Base-by-base conservation (phyloP, 2,888 invertebrate species). In the Synanthedon myopaeformis region DNA sequence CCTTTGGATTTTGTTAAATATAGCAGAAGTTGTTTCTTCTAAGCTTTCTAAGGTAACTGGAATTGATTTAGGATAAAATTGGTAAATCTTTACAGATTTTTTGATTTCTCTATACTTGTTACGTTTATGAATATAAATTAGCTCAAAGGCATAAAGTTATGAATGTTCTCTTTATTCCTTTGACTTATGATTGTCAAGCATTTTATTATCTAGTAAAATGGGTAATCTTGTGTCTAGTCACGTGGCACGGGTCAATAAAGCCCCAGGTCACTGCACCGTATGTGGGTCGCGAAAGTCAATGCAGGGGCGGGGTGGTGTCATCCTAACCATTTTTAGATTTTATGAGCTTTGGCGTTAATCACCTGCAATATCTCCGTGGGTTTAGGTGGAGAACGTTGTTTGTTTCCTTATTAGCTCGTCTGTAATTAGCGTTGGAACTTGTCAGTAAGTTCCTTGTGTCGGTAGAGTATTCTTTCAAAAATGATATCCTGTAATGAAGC, bases 241-340 rank as follows among this genome's bases (percentile, higher is more conserved):
- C 72, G 72, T 72, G 72, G 64, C 72, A 66, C 64, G 59, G 62
- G 59, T 57, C 65, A 61, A 64, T 64, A 61, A 62, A 56, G 55
- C 56, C 54, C 53, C 56, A 66, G 79, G 77, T 78, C 76, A 69
- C 58, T 61, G 77, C 61, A 73, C 79, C 65, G 63, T 58, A 79
- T 71, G 57, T 76, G 68, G 78, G 78, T 78, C 78, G 72, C 78
- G 72, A 55, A 53, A 53, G 58, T 62, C 57, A 51, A 55, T 54
- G 52, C 49, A 54, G 55, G 51, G 53, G 55, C 54, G 49, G 49
- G 49, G 49, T 45, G 13, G 45, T 45, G 45, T 45, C 45, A 13
- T 45, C 45, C n/a, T 13, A 45, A 14, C 45, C 14, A 14, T 13
- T 45, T 45, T 45, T 45, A 45, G 45, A 13, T 45, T 45, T 45